A percentile compares a stretch with the other conserved stretches of the same genome.
phyloP scores from a whole-genome alignment of 2,888 invertebrate species.

The Venustoraphidia nigricollis region DNA sequence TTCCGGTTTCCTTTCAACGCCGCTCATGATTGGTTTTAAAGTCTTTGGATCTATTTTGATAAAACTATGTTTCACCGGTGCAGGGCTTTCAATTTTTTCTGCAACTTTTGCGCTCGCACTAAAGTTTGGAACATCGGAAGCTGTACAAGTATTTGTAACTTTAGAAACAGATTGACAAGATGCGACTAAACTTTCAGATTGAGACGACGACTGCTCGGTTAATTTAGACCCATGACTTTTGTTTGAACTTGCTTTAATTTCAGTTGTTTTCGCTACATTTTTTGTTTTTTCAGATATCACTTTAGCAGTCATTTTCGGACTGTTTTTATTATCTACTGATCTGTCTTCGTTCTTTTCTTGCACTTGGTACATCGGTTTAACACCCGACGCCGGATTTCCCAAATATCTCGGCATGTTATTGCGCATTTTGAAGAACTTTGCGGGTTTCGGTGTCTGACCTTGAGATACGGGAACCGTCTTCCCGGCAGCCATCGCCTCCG shows the following conservation, averaged over 20 bases:
- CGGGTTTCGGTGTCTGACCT: constrained; percentile 25
- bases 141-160: background rate
- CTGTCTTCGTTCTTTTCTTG: constrained; percentile 8
- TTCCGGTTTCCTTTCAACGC: background rate
- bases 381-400: constrained; percentile 41
- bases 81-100: background rate
- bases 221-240: background rate
- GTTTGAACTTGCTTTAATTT: background rate
- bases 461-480: constrained; percentile 9
- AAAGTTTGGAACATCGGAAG: background rate
- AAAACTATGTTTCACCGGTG: constrained; percentile 22
- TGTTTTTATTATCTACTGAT: background rate
- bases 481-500: too few species aligned
- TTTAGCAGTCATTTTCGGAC: background rate
- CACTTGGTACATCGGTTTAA: constrained; percentile 41
- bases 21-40: constrained; percentile 30
- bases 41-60: constrained; percentile 42
- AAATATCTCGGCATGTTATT: constrained; percentile 37
- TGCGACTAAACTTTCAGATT: too few species aligned
- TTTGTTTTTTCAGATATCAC: background rate
- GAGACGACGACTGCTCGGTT: background rate
- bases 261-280: background rate
- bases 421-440: constrained; percentile 40
- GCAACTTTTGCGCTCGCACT: background rate
- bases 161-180: too few species aligned